Base-by-base conservation (phyloP, 2,888 invertebrate genomes). In the Apamea anceps region DNA sequence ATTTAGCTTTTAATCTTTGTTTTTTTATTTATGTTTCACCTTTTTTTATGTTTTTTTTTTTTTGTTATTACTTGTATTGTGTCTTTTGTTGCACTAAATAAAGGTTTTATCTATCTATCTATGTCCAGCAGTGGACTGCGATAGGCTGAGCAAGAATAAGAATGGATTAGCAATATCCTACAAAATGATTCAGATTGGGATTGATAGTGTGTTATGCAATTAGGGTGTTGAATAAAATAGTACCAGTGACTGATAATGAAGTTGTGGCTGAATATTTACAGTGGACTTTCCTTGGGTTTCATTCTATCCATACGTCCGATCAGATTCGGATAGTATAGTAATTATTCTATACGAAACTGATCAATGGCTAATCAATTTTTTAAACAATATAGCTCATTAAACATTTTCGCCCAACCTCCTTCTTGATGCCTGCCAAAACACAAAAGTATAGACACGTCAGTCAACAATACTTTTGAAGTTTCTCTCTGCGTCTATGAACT, bases 401-500 rank as follows among this genome's bases (percentile, higher is more conserved):
- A 48, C 0, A 15, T 37, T 10, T n/a, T 28, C 15, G 13, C 15
- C 18, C 32, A 21, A 72, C 25, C 51, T 73, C 48, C 15, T 77
- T 51, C 25, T 51, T 67, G 15, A 72, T 60, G 5, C 51, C 68
- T 75, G 75, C 67, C 37, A 72, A 57, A 63, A 75, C 7, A 65
- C 63, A 75, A 84, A 75, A 68, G 13, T n/a, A 73, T 57, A 18
- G n/a, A 81, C 70, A 84, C 57, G 8, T 76, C 62, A 60, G 8
- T 76, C 57, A 63, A 84, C 57, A 73, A 85, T 65, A 67, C 73
- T n/a, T 80, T 48, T 62, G 3, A 77, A 67, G 45, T 57, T 57
- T 57, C 48, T 57, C 77, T 79, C 32, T 70, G 32, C 54, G 37
- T 63, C n/a, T 25, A 2, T 0, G 57, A 51, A 62, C 72, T 62